These are phyloP conservation scores for Carassius gibelio DNA, from an alignment of 2,113 vertebrate species.

Conservation along the genomic window DNA sequence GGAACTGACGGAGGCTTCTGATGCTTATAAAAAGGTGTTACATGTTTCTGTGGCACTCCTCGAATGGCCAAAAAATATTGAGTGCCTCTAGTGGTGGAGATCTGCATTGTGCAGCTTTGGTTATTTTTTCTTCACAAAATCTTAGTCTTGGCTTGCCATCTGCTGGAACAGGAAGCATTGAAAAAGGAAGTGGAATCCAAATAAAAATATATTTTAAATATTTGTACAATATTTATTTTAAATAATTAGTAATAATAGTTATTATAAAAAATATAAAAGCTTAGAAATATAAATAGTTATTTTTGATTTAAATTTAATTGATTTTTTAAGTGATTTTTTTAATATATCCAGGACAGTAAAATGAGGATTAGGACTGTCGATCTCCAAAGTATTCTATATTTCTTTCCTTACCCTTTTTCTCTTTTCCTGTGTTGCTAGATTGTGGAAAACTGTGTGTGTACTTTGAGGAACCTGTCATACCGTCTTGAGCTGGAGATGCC, in stretches of 20 bases:
- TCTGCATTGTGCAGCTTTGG: neutral
- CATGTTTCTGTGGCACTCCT: conserved; percentile 21
- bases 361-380: neutral
- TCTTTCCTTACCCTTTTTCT: neutral
- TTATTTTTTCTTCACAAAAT: neutral
- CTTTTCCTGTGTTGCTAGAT: conserved; percentile 76
- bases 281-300: neutral
- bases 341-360: neutral
- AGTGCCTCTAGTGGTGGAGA: neutral
- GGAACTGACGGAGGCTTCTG: neutral
- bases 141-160: conserved; percentile 17
- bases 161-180: conserved; percentile 15
- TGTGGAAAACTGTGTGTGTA: conserved; percentile 97
- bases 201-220: neutral
- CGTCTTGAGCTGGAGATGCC: conserved; percentile 96
- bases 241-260: neutral
- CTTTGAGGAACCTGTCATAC: conserved; percentile 95
- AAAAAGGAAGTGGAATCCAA: neutral
- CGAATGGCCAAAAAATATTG: neutral
- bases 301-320: neutral
- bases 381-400: neutral
- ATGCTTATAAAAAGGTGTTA: conserved; percentile 21
- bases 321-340: too few relatives aligned
- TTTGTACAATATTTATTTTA: neutral
- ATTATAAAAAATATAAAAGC: neutral